Evolutionary conservation across 2,888 invertebrate genomes (phyloP).

Genomic region (Amorpha juglandis): DNA sequence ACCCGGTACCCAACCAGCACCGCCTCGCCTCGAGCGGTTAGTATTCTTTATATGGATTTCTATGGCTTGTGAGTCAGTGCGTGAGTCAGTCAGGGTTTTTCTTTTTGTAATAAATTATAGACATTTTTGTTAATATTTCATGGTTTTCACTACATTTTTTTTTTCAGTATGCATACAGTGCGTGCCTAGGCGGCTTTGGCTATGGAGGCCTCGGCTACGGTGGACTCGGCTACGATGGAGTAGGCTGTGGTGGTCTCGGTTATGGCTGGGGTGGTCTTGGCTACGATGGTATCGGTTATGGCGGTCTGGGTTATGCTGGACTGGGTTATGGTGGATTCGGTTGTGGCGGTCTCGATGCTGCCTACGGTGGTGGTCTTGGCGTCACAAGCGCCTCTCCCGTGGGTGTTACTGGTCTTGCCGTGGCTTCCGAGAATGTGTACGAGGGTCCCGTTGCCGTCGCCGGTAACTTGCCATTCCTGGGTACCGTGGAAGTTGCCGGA

Average conservation of each 20-base stretch:
- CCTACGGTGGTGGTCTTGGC: slow-evolving; percentile 25
- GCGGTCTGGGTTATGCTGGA: background rate
- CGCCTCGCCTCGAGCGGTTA: too few relatives aligned
- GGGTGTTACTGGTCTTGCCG: slow-evolving; percentile 30
- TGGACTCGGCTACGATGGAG: slow-evolving; percentile 15
- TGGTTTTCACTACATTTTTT: too few relatives aligned
- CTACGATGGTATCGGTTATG: slow-evolving; percentile 15
- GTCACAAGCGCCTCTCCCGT: slow-evolving; percentile 31
- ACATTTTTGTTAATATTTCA: too few relatives aligned
- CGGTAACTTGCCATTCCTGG: slow-evolving; percentile 34
- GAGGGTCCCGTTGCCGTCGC: slow-evolving; percentile 32
- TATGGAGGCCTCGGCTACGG: background rate
- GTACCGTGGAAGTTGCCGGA: slow-evolving; percentile 34
- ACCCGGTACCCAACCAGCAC: too few relatives aligned
- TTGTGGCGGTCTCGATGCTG: slow-evolving; percentile 21
- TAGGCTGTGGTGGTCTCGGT: slow-evolving; percentile 24
- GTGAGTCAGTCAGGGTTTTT: too few relatives aligned
- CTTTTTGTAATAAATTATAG: too few relatives aligned
- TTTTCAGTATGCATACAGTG: too few relatives aligned
- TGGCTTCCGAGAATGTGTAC: slow-evolving; percentile 35
- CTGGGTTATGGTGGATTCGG: slow-evolving; percentile 6
- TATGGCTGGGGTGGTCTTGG: background rate
- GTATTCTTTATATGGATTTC: too few relatives aligned
- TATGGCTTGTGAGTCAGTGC: too few relatives aligned
- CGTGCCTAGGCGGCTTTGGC: too few relatives aligned